Evolutionary conservation across 2,113 vertebrate genomes (phyloP), one percentile per base, ranked within the genome.

Genomic region (Indri indri): DNA sequence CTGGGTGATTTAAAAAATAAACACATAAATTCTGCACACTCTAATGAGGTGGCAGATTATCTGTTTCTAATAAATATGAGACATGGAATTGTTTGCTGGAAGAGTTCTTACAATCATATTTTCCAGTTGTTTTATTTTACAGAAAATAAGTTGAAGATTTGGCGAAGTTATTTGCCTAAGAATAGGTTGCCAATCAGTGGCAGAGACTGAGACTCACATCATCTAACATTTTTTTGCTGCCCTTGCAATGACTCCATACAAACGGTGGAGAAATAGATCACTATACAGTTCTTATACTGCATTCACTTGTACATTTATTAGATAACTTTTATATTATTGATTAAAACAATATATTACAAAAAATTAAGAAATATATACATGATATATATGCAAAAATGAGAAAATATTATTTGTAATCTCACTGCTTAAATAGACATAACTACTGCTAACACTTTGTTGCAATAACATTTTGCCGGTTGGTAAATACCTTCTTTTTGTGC

Each of bases 101-200:
- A 85, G 37, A 40, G 7, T 86, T 93, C 66, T 93, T 85, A 93
- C 90, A 96, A 80, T 65, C 1, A 17, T 61, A 32, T 63, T 73
- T 42, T 30, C 32, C 2, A 91, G 65, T 50, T 73, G 34, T 30
- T 79, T 94, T 86, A 54, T 74, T 91, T 82, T 89, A 40, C n/a
- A 73, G 54, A 73, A 93, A 87, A 91, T 70, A 83, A 83, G 68
- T 94, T 23, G 63, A 94, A 92, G 57, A 73, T n/a, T 77, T 32
- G 83, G 25, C 80, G 20, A 82, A 65, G 20, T 81, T 45, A 61
- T 85, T 93, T 94, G 34, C 25, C 40, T 94, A 83, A 63, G 32
- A 71, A 57, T 59, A 82, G 79, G 16, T 13, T 47, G 5, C 59
- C 42, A 52, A 1, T 92, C 13, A 68, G 4, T 91, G 57, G n/a